phyloP scores from a whole-genome alignment of 1,140 invertebrate species.

The Vanessa tameamea region DNA sequence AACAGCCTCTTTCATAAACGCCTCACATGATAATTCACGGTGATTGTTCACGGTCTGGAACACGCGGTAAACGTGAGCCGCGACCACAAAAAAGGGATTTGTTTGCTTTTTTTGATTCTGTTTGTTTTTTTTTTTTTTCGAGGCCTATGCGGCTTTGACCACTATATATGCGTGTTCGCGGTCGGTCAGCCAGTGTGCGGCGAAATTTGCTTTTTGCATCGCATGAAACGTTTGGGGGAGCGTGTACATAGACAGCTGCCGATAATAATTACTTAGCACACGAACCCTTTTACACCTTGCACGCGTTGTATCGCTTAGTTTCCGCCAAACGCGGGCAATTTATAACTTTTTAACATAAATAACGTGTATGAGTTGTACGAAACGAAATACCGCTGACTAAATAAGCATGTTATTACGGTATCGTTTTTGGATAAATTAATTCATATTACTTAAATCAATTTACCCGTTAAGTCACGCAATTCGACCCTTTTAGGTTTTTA shows the following conservation, averaged over 20 bases:
- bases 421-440: slow-evolving; percentile 25
- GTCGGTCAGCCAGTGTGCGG: slow-evolving; percentile 44
- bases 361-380: slow-evolving; percentile 22
- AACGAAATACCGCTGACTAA: slow-evolving; percentile 15
- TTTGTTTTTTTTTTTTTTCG: slow-evolving; percentile 64
- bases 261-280: slow-evolving; percentile 70
- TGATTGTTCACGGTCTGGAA: slow-evolving; percentile 76
- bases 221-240: slow-evolving; percentile 63
- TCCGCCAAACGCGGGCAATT: slow-evolving; percentile 29
- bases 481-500: not conserved
- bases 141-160: slow-evolving; percentile 60
- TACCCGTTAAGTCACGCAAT: slow-evolving; percentile 20
- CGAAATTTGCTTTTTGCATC: slow-evolving; percentile 62
- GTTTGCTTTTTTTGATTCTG: slow-evolving; percentile 72
- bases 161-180: slow-evolving; percentile 56
- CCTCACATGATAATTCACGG: slow-evolving; percentile 71
- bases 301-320: slow-evolving; percentile 45
- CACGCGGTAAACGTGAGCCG: slow-evolving; percentile 70
- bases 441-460: slow-evolving; percentile 23
- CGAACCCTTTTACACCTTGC: slow-evolving; percentile 77
- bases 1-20: slow-evolving; percentile 71
- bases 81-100: slow-evolving; percentile 73
- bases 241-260: slow-evolving; percentile 65
- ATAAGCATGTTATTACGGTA: slow-evolving; percentile 7
- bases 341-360: slow-evolving; percentile 28